Evolutionary conservation across 2,888 invertebrate species (phyloP), one percentile per base, ranked within the genome.

Genomic region (Choreutis nemorana): DNA sequence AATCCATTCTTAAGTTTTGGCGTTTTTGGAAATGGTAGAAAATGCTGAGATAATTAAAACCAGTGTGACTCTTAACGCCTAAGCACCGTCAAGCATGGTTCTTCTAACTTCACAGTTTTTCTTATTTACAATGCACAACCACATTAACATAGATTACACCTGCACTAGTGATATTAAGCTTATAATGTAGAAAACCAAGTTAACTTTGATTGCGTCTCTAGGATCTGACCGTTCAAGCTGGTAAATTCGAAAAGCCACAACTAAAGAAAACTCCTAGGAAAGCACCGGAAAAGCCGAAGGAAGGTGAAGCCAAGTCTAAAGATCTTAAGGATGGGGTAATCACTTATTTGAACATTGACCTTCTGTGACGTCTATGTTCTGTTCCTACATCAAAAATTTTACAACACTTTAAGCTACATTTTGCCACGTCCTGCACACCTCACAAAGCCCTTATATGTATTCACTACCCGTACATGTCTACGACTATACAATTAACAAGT

Each of bases 201-300:
- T 54, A 57, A 56, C 55, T 52, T 61, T 54, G 42, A 46, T 59
- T 70, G 58, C 64, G 59, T 71, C 41, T 54, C 41, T 75, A 78
- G 78, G 75, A 63, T 52, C 53, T 77, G 54, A 45, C 59, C 44
- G 65, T 68, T 50, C 67, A 68, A 48, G 73, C 59, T 49, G 77
- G 77, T 61, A 78, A 61, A 66, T 77, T 78, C 38, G 72, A 75
- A 59, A 63, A 59, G 37, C 78, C 78, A 40, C 62, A 71, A 41
- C 71, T 77, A 43, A 79, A 73, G 71, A 80, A 70, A 73, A 65
- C 58, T 43, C 53, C 54, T 39, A 75, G 62, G 68, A 72, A 64
- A 54, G 49, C 58, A 14, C 51, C 56, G 43, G 68, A 67, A 39
- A 58, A 66, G 46, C 57, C 67, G 38, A 70, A 73, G 57, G 65